These are phyloP conservation scores for Argyrosomus japonicus DNA, from an alignment of 2,113 vertebrate species.

Conservation along the genomic window DNA sequence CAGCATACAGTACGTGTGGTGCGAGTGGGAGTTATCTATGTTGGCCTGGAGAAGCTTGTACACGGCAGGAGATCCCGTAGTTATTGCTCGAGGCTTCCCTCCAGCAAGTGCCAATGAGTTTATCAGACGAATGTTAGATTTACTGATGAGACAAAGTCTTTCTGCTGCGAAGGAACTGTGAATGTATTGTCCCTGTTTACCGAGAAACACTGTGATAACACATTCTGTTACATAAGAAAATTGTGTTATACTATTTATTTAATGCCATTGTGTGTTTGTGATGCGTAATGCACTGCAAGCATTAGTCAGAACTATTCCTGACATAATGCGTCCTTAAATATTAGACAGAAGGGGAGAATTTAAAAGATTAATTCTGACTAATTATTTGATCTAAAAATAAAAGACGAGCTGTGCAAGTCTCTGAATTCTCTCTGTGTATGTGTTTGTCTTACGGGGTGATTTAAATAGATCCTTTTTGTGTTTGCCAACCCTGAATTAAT, in stretches of 20 bases:
- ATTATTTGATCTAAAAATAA: slow-evolving; percentile 6
- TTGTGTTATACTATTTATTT: neutral
- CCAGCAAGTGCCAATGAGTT: slow-evolving; percentile 73
- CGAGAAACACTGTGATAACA: slow-evolving; percentile 24
- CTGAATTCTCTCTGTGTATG: too few species aligned
- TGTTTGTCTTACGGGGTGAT: neutral
- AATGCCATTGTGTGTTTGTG: neutral
- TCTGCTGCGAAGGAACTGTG: slow-evolving; percentile 36
- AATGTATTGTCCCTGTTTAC: slow-evolving; percentile 47
- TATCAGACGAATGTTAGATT: slow-evolving; percentile 73
- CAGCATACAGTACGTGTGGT: slow-evolving; percentile 24
- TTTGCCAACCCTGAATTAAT: neutral
- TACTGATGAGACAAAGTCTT: slow-evolving; percentile 59
- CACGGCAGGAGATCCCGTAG: slow-evolving; percentile 63
- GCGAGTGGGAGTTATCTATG: slow-evolving; percentile 57
- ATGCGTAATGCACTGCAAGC: neutral
- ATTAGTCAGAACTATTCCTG: neutral
- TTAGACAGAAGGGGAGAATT: neutral
- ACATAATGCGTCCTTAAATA: neutral
- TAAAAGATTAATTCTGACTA: neutral
- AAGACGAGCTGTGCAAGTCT: neutral
- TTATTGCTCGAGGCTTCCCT: slow-evolving; percentile 73
- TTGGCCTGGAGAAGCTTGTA: slow-evolving; percentile 62
- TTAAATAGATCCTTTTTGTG: neutral
- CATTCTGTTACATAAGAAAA: slow-evolving; percentile 25